Evolutionary conservation across 2,888 invertebrate species (phyloP), one percentile per base, ranked within the genome.

Genomic region (Tetranychus truncatus): DNA sequence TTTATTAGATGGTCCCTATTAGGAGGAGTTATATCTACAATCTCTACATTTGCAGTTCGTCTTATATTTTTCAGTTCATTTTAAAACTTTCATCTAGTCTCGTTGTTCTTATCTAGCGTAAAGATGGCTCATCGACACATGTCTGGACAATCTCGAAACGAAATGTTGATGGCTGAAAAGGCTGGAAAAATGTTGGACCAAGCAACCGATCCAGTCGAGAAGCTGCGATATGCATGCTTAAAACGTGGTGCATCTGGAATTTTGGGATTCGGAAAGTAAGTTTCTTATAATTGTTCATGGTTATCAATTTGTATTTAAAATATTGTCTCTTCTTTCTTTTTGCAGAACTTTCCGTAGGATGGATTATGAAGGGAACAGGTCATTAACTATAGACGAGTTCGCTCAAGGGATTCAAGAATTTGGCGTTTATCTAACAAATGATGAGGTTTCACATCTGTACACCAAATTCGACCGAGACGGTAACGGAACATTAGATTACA

Each of bases 321-420:
- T 34, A 46, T 66, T 74, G 66, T 75, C 24, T 72, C n/a, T 65
- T 55, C 45, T 71, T 66, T 21, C 55, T 73, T 76, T 72, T 76
- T 77, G 3, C 80, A 91, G 91, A 81, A 84, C 90, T 78, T 95
- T 96, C 83, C 88, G 92, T 74, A 86, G 90, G 74, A 91, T 95
- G 89, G 95, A 96, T 81, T 91, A 94, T 77, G 93, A 95, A 82
- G 91, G 90, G 71, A 94, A 88, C 83, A 90, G 89, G 81, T 86
- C 87, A 71, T 82, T 96, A 76, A 91, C 87, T 81, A 84, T 87
- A 77, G 89, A 90, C 18, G 95, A 95, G 83, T 94, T 96, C 82
- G 81, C 85, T 7, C 87, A 88, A 78, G 95, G 94, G 1, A 84
- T 95, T 77, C 85, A 84, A 75, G 91, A 92, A 78, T 87, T 88